Base-by-base conservation (phyloP, 2,888 invertebrate genomes). In the Tachina fera region DNA sequence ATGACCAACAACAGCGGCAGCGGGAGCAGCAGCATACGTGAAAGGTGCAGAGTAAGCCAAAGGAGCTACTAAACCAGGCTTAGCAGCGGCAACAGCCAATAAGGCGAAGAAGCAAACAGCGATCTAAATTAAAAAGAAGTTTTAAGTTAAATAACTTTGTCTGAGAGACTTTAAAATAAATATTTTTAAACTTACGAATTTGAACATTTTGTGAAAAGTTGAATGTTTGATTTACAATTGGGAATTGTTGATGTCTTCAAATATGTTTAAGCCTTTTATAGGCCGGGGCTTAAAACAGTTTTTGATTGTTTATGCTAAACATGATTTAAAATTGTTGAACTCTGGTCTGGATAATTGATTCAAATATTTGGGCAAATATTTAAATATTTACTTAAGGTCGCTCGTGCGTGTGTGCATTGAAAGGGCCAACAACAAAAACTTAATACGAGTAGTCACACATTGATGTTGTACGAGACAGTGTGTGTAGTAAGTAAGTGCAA, bases 71-170 rank as follows among this genome's bases (percentile, higher is more conserved):
- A 90, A n/a, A 43, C 89, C 90, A 1, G 90, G 91, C 11, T 85
- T 85, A 65, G 87, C 84, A 11, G 70, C 70, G 79, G 89, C 90
- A 84, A 91, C 88, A 80, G 91, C 91, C 87, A 91, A 45, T 45
- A 90, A 86, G 87, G 91, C 91, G 86, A 90, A 89, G 87, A 91
- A 89, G 88, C 89, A 89, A 77, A 91, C 88, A 49, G 89, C 89
- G 87, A 89, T 84, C 90, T 91, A 41, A 9, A 72, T 60, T 45
- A 14, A 13, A 16, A 31, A 11, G 6, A 31, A 45, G 11, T 43
- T 19, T 53, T 31, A 31, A 31, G 2, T 5, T 31, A 31, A 31
- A 39, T 31, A 31, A 0, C 6, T 16, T 3, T 22, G 22, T 22
- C 22, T 22, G 22, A 22, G 22, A 22, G 22, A 22, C 22, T 22